Evolutionary conservation across 2,797 vertebrate species (phyloP).

Genomic region (Esox lucius): DNA sequence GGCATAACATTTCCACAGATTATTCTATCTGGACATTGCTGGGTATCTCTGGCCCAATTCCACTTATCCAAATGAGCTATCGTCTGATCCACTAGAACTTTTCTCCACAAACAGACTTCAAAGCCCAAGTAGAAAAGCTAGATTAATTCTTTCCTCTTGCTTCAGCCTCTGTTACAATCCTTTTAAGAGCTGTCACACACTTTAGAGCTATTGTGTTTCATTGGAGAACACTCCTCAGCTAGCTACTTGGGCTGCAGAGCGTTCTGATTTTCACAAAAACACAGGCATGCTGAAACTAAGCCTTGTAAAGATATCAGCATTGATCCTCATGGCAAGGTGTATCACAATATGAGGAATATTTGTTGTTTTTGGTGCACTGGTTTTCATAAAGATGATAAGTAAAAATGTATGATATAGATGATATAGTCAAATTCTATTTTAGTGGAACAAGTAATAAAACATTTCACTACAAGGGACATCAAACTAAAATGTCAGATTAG

Average conservation of each 20-base stretch:
- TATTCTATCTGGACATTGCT: slow-evolving; percentile 68
- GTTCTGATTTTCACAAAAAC: slow-evolving; percentile 57
- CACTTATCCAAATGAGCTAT: slow-evolving; percentile 67
- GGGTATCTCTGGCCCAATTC: slow-evolving; percentile 61
- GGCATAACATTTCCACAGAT: slow-evolving; percentile 66
- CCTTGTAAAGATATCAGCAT: slow-evolving; percentile 42
- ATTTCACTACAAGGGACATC: not conserved
- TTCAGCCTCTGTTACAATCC: slow-evolving; percentile 70
- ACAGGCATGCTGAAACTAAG: slow-evolving; percentile 43
- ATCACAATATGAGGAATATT: not conserved
- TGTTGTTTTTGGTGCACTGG: not conserved
- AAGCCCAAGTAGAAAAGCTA: slow-evolving; percentile 63
- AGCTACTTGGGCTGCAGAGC: slow-evolving; percentile 37
- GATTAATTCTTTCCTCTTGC: slow-evolving; percentile 70
- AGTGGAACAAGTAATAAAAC: not conserved
- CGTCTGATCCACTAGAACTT: slow-evolving; percentile 63
- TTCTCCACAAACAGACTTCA: slow-evolving; percentile 58
- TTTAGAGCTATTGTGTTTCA: slow-evolving; percentile 68
- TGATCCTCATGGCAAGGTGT: not conserved
- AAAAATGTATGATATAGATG: not conserved
- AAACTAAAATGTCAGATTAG: not conserved
- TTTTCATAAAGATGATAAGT: not conserved
- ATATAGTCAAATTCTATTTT: not conserved
- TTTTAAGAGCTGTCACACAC: slow-evolving; percentile 76
- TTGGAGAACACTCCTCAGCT: slow-evolving; percentile 52